phyloP scores from a whole-genome alignment of 2,888 invertebrate species.

The Punctoribates punctum region DNA sequence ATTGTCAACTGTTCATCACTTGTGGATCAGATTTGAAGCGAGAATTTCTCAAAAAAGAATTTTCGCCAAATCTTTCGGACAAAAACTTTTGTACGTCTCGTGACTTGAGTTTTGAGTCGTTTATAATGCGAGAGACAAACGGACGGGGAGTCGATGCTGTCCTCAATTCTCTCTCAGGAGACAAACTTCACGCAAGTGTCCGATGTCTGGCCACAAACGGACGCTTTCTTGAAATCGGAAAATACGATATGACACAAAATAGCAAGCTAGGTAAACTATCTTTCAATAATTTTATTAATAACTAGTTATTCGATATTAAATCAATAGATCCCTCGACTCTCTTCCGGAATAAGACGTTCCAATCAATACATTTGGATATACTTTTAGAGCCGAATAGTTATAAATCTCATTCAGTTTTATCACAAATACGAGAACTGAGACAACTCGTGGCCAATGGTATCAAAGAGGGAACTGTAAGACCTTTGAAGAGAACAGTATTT shows the following conservation, averaged over 20 bases:
- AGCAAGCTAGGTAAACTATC: slow-evolving; percentile 53
- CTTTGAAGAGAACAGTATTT: not conserved
- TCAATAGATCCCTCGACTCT: not conserved
- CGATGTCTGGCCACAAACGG: slow-evolving; percentile 58
- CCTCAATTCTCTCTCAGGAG: slow-evolving; percentile 59
- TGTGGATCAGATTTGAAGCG: slow-evolving; percentile 52
- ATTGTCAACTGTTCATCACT: slow-evolving; percentile 57
- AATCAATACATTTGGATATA: slow-evolving; percentile 41
- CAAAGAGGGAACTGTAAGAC: not conserved
- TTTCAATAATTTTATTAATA: no score
- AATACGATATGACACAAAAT: slow-evolving; percentile 58
- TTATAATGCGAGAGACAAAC: slow-evolving; percentile 54
- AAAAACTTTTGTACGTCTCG: slow-evolving; percentile 55
- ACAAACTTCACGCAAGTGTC: slow-evolving; percentile 58
- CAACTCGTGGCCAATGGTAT: not conserved
- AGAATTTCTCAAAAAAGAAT: slow-evolving; percentile 55
- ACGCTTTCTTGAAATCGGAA: slow-evolving; percentile 60
- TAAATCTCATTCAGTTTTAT: no score
- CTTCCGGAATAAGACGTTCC: slow-evolving; percentile 41
- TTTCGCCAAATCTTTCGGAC: slow-evolving; percentile 55
- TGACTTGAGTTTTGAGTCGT: slow-evolving; percentile 56
- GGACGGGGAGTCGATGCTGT: slow-evolving; percentile 59
- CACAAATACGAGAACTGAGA: no score
- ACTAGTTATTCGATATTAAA: not conserved
- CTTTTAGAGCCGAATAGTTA: not conserved